Evolutionary conservation across 2,113 vertebrate genomes (phyloP), one percentile per base, ranked within the genome.

Genomic region (Dromaius novaehollandiae): DNA sequence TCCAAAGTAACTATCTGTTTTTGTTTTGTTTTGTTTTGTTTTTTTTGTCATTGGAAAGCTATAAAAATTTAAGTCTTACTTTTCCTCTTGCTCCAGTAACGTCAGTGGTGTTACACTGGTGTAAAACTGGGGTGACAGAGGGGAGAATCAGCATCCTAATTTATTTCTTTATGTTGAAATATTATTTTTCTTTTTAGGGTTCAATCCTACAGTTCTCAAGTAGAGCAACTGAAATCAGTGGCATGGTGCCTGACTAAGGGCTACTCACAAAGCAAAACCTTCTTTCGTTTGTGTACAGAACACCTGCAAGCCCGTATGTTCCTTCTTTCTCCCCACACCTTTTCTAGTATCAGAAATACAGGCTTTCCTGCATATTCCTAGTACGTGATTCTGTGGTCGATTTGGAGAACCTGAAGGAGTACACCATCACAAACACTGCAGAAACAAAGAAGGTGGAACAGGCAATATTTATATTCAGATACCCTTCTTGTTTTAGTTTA

Each of bases 221-320:
- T 21, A 65, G 6, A 36, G 30, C 14, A 48, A 34, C 8, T 0
- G 1, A 61, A 58, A 38, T 26, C 34, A 80, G 30, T 32, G 25
- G 28, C 40, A 30, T 10, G n/a, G 21, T 44, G 36, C 36, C 40
- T 63, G n/a, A 30, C 5, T 86, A 83, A 73, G 51, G 21, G 32
- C 44, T 73, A 26, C 26, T 48, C 0, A 0, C 25, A 69, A 56
- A 0, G 6, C 24, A 56, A 38, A 38, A 38, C 38, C 38, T n/a
- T n/a, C n/a, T n/a, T n/a, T n/a, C n/a, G 1, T 30, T 71, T 38
- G 5, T 24, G 16, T 24, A 51, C 6, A 60, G 50, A 85, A 69
- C 69, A 2, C 7, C 38, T 2, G 1, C 20, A 74, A 44, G 12
- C 12, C 8, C 42, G 3, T 77, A 82, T 60, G 1, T 15, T 74